Conservation (phyloP, 2,888 invertebrate species). For the Pyrochroa serraticornis region DNA sequence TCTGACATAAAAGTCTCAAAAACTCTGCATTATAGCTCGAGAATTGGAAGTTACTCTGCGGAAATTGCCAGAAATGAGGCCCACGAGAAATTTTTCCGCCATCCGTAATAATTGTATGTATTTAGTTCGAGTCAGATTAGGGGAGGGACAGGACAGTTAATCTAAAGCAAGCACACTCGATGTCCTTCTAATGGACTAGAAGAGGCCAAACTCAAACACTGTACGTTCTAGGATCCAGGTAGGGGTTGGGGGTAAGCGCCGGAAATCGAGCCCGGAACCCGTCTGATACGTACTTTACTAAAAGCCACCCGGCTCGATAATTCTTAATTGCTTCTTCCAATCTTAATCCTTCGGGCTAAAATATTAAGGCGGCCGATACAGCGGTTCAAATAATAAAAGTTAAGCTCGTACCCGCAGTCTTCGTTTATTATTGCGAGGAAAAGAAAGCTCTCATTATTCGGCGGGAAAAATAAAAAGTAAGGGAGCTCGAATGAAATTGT, state of each 20-base stretch:
- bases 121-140: background rate
- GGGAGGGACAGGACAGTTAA: conserved; percentile 1
- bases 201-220: conserved; percentile 19
- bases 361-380: conserved; percentile 29
- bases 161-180: conserved; percentile 12
- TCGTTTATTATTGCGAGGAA: too few species aligned
- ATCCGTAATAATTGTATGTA: background rate
- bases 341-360: conserved; percentile 32
- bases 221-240: conserved; percentile 16
- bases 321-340: conserved; percentile 35
- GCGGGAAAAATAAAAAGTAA: too few species aligned
- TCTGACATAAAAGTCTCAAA: too few species aligned
- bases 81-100: conserved; percentile 1
- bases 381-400: conserved; percentile 17
- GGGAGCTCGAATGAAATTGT: too few species aligned
- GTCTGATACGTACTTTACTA: conserved; percentile 30
- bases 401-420: conserved; percentile 2
- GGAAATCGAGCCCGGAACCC: conserved; percentile 32
- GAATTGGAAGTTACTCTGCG: too few species aligned
- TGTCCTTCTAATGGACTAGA: conserved; percentile 16
- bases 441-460: too few species aligned
- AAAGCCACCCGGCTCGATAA: conserved; percentile 31
- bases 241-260: conserved; percentile 13
- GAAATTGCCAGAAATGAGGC: background rate
- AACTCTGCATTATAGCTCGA: too few species aligned